These are phyloP conservation scores for Pangasius mekongensis DNA, from an alignment of 2,797 vertebrate genomes.

Conservation along the genomic window DNA sequence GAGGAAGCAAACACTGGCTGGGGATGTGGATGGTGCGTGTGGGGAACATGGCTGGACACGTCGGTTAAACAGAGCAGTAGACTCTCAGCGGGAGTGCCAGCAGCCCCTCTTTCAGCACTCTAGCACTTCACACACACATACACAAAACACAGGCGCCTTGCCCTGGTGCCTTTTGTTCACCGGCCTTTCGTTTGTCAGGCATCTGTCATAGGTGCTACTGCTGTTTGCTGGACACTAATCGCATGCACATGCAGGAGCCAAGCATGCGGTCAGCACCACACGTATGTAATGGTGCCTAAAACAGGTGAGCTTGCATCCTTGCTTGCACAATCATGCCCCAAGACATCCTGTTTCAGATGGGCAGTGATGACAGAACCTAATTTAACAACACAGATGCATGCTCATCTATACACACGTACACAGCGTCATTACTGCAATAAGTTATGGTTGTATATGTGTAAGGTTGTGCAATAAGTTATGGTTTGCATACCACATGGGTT, in stretches of 20 bases:
- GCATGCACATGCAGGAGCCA: background rate
- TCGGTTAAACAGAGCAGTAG: conserved; percentile 77
- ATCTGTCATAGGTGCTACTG: conserved; percentile 67
- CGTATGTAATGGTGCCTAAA: background rate
- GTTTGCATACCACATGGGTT: background rate
- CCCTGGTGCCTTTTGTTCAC: conserved; percentile 76
- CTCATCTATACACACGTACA: background rate
- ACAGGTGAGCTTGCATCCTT: background rate
- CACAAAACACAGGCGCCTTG: conserved; percentile 74
- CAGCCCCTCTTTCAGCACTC: conserved; percentile 80
- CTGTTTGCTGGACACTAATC: conserved; percentile 63
- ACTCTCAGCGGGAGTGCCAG: conserved; percentile 74
- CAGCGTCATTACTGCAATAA: background rate
- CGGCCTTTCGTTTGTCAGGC: conserved; percentile 61
- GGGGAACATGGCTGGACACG: conserved; percentile 82
- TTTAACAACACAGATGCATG: conserved; percentile 8
- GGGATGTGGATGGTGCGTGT: conserved; percentile 70
- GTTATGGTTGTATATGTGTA: background rate
- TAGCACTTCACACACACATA: conserved; percentile 29
- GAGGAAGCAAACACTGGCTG: conserved; percentile 80
- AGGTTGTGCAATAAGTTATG: background rate
- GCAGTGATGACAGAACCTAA: background rate
- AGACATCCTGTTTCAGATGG: conserved; percentile 17
- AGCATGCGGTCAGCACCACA: background rate
- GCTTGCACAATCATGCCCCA: background rate